These are phyloP conservation scores for Morpho deidamia DNA, from an alignment of 2,888 invertebrate genomes.

Conservation along the genomic window DNA sequence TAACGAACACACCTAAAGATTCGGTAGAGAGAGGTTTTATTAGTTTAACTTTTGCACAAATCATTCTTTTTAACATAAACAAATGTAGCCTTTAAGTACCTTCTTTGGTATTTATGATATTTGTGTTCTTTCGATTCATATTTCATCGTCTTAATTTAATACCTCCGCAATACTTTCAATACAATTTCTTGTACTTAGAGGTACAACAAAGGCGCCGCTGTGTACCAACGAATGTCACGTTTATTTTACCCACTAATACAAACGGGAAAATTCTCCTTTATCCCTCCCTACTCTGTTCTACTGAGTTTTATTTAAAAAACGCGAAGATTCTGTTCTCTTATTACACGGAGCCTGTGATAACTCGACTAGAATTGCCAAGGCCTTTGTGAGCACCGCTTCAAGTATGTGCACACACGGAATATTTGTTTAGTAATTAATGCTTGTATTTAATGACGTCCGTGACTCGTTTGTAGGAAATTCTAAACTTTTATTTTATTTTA, in stretches of 20 bases:
- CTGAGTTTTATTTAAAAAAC: slow-evolving; percentile 44
- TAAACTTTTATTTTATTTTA: slow-evolving; percentile 17
- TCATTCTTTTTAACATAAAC: too few species aligned
- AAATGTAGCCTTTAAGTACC: too few species aligned
- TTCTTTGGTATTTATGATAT: too few species aligned
- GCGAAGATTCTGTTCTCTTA: slow-evolving; percentile 36
- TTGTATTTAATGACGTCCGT: slow-evolving; percentile 26
- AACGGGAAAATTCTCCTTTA: slow-evolving; percentile 44
- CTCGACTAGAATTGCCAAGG: slow-evolving; percentile 38
- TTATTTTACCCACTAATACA: slow-evolving; percentile 42
- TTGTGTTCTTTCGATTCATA: too few species aligned
- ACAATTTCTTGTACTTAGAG: background rate
- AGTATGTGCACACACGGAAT: slow-evolving; percentile 23
- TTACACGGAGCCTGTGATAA: slow-evolving; percentile 38
- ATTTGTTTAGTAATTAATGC: slow-evolving; percentile 29
- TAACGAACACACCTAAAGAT: too few species aligned
- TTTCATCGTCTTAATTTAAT: too few species aligned
- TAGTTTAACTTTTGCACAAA: too few species aligned
- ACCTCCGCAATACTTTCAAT: too few species aligned
- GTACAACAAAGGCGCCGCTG: slow-evolving; percentile 24
- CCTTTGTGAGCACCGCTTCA: slow-evolving; percentile 31
- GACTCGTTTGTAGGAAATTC: slow-evolving; percentile 22
- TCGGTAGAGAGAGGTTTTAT: too few species aligned
- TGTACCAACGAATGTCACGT: slow-evolving; percentile 31
- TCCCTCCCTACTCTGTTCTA: slow-evolving; percentile 33